A percentile compares a stretch with the other conserved stretches of the same genome.
These are phyloP conservation scores for Chaetoderma sp. DNA, from an alignment of 2,888 invertebrate species.

Conservation along the genomic window DNA sequence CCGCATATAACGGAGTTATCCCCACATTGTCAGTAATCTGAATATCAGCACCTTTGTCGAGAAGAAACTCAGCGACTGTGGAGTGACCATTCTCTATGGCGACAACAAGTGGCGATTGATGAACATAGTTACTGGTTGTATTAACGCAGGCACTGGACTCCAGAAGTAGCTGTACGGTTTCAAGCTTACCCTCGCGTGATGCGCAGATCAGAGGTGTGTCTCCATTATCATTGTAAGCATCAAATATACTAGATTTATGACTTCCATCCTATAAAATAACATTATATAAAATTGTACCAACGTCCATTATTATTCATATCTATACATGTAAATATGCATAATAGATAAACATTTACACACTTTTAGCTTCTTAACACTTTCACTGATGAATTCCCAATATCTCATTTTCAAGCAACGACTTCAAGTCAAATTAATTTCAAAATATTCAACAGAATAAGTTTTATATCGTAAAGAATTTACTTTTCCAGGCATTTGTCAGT, in stretches of 20 bases:
- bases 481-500: no score
- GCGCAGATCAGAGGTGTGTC: constrained; percentile 47
- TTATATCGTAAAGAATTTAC: no score
- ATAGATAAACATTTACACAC: no score
- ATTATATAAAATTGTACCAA: no score
- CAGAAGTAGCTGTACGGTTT: constrained; percentile 86
- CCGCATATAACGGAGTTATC: constrained; percentile 51
- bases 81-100: constrained; percentile 79
- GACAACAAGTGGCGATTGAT: constrained; percentile 87
- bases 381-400: no score
- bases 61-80: constrained; percentile 86
- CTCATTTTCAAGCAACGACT: no score
- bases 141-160: constrained; percentile 93
- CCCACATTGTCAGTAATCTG: constrained; percentile 52
- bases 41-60: constrained; percentile 89
- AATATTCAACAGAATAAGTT: no score
- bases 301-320: no score
- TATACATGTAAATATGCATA: no score
- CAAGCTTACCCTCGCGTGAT: constrained; percentile 80
- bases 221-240: constrained; percentile 41
- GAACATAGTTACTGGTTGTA: constrained; percentile 37
- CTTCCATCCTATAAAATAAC: no score
- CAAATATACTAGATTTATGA: constrained; percentile 8
- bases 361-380: no score
- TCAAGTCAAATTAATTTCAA: no score